Percentiles rank a stretch among this genome's conserved stretches.
Conservation (phyloP, 2,113 vertebrate genomes). For the Silurus meridionalis region DNA sequence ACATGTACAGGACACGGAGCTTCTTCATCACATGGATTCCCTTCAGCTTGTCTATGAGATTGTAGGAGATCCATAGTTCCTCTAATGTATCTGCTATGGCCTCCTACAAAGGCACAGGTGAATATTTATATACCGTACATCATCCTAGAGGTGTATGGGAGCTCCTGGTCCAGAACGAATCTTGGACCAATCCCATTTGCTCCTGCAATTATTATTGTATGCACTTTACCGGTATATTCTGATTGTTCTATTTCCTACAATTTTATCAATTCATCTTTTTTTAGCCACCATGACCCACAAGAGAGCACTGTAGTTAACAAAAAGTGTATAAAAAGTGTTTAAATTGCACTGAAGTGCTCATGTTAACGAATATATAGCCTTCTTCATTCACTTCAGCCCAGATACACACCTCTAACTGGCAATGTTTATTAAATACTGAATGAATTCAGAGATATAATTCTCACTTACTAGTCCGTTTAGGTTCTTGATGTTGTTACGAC, state of each 20-base stretch:
- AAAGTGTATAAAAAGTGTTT: neutral
- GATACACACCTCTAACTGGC: neutral
- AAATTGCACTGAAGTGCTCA: neutral
- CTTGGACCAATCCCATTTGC: neutral
- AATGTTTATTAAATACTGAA: no score
- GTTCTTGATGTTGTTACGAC: constrained; percentile 95
- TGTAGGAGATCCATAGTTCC: constrained; percentile 97
- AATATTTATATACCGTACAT: neutral
- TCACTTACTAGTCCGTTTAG: constrained; percentile 88
- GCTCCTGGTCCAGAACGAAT: neutral
- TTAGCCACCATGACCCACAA: neutral
- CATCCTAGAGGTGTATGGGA: neutral
- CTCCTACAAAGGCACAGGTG: constrained; percentile 74
- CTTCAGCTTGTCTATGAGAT: constrained; percentile 93
- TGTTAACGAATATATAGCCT: neutral
- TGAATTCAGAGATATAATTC: neutral
- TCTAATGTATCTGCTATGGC: constrained; percentile 88
- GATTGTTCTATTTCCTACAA: neutral
- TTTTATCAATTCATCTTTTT: neutral
- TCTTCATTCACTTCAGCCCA: neutral
- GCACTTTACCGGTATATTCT: neutral
- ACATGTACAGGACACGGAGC: constrained; percentile 92
- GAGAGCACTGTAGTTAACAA: neutral
- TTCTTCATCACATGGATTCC: constrained; percentile 92
- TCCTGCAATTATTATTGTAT: neutral